phyloP scores from a whole-genome alignment of 2,113 vertebrate genomes.

The Sander lucioperca region DNA sequence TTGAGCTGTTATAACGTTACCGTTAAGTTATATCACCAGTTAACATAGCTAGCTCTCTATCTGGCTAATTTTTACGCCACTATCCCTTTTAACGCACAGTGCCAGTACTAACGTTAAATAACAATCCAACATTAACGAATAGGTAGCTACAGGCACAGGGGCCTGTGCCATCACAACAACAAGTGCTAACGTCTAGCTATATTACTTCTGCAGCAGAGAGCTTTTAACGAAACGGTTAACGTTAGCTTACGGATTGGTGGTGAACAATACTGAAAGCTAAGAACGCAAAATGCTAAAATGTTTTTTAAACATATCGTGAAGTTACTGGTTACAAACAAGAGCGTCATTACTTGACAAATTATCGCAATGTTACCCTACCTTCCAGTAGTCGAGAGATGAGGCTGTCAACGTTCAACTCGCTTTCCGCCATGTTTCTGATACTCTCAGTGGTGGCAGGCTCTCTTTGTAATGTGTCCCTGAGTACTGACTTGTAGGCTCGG shows the following conservation, averaged over 20 bases:
- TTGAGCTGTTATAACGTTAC: not conserved
- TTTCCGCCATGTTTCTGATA: slow-evolving; percentile 91
- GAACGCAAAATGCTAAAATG: not conserved
- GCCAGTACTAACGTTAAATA: not conserved
- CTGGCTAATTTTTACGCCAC: not conserved
- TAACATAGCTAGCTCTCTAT: not conserved
- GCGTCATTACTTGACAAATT: not conserved
- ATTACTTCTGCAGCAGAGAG: not conserved
- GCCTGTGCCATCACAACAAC: not conserved
- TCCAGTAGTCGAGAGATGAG: slow-evolving; percentile 93
- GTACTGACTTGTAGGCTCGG: slow-evolving; percentile 47
- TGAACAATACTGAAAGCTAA: slow-evolving; percentile 9
- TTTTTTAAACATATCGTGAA: not conserved
- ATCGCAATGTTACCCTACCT: slow-evolving; percentile 77
- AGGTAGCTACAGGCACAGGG: not conserved
- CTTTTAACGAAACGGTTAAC: slow-evolving; percentile 39
- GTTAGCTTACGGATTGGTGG: slow-evolving; percentile 43
- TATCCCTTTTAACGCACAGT: not conserved
- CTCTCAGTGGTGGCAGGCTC: slow-evolving; percentile 7
- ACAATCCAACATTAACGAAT: not conserved
- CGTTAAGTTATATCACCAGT: slow-evolving; percentile 2
- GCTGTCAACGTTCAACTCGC: slow-evolving; percentile 93
- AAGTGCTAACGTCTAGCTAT: not conserved
- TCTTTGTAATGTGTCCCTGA: not conserved
- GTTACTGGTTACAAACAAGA: not conserved